Evolutionary conservation across 92 coral and sea anemone species (phyloP).

Genomic region (Porites lobata): DNA sequence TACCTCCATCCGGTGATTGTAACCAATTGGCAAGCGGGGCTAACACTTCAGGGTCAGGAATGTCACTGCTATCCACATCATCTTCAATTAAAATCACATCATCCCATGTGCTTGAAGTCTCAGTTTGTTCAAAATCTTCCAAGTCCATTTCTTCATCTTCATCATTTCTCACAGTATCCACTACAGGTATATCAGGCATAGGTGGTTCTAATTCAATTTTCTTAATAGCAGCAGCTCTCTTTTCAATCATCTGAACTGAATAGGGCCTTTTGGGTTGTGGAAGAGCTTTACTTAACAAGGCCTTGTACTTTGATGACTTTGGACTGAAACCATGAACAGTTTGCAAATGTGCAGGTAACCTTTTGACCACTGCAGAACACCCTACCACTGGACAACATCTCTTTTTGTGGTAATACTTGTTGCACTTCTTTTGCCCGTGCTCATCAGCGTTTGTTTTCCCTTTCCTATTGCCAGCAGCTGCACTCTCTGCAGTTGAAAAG

Average conservation of each 20-base stretch:
- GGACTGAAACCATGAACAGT: conserved; percentile 44
- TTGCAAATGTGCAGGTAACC: conserved; percentile 56
- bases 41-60: background rate
- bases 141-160: background rate
- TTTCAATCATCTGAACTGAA: conserved; percentile 11
- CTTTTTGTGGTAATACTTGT: conserved; percentile 47
- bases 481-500: conserved; percentile 38
- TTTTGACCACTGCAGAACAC: conserved; percentile 43
- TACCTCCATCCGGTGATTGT: conserved; percentile 48
- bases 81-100: background rate
- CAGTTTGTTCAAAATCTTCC: background rate
- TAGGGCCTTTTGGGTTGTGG: conserved; percentile 1
- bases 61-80: no score
- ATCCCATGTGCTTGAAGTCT: background rate
- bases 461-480: conserved; percentile 46
- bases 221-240: background rate
- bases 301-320: background rate
- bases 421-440: conserved; percentile 16
- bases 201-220: background rate
- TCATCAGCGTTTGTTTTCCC: conserved; percentile 28
- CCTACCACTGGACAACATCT: conserved; percentile 43
- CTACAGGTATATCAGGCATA: background rate
- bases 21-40: conserved; percentile 20
- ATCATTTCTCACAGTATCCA: background rate
- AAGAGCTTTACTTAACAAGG: background rate